Conservation (phyloP, 2,888 invertebrate genomes). For the Protula sp. region DNA sequence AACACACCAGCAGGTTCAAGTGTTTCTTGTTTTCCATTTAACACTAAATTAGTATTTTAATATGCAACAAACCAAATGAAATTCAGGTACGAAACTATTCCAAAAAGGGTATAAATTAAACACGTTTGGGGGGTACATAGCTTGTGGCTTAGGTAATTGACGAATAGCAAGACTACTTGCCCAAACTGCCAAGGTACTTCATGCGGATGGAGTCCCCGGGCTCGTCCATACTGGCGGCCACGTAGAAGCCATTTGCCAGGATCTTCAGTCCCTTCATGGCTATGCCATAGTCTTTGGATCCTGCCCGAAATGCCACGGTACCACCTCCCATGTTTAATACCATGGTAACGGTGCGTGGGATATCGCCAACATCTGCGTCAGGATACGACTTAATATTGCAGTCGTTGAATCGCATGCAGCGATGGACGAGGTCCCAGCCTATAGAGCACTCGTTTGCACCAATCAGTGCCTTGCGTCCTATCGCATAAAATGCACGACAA, state of each 20-base stretch:
- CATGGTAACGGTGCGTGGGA: background rate
- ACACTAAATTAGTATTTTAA: too few species aligned
- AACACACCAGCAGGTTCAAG: too few species aligned
- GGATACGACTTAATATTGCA: background rate
- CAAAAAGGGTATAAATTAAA: too few species aligned
- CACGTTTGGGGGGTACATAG: too few species aligned
- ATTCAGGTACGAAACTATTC: too few species aligned
- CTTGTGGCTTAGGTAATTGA: too few species aligned
- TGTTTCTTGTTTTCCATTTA: too few species aligned
- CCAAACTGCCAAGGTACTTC: background rate
- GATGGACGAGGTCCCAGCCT: background rate
- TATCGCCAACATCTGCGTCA: background rate
- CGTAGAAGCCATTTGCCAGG: background rate
- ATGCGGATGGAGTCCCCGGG: background rate
- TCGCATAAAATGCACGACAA: too few species aligned
- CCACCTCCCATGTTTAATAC: background rate
- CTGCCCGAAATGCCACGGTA: background rate
- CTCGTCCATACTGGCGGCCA: background rate
- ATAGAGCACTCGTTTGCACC: background rate
- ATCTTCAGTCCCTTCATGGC: background rate
- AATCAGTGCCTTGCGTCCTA: background rate
- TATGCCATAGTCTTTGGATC: background rate
- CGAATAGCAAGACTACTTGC: too few species aligned
- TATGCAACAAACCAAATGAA: too few species aligned
- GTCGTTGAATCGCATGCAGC: background rate